phyloP scores from a whole-genome alignment of 2,797 vertebrate genomes.

The Carcharodon carcharias region DNA sequence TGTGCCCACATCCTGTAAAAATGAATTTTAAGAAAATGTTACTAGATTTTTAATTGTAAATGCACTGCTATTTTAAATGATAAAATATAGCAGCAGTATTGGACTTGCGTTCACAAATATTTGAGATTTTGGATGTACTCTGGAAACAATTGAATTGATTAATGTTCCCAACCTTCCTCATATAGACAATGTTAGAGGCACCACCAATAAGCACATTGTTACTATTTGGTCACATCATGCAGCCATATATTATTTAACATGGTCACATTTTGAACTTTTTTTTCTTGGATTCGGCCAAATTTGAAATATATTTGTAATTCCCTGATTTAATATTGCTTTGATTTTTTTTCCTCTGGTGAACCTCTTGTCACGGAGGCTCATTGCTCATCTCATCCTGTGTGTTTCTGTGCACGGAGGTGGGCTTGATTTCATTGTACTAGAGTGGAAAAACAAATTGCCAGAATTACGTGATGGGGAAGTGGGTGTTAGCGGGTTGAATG shows the following conservation, averaged over 20 bases:
- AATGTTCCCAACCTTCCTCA: background rate
- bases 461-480: background rate
- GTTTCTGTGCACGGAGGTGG: background rate
- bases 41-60: background rate
- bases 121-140: background rate
- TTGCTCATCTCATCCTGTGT: background rate
- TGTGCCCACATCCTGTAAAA: too few species aligned
- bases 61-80: background rate
- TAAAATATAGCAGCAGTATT: background rate
- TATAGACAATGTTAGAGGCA: background rate
- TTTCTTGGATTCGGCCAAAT: background rate
- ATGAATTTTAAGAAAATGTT: background rate
- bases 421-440: background rate
- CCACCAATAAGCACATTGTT: background rate
- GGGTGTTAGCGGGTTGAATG: background rate
- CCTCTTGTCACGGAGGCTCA: background rate
- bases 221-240: background rate
- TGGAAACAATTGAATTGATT: background rate
- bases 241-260: background rate
- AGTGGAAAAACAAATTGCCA: constrained; percentile 8
- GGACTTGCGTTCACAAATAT: background rate
- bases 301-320: background rate
- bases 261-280: background rate
- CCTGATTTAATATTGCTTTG: background rate
- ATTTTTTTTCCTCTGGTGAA: background rate